Conservation (phyloP, 1,140 invertebrate genomes). For the Acromyrmex charruanus region DNA sequence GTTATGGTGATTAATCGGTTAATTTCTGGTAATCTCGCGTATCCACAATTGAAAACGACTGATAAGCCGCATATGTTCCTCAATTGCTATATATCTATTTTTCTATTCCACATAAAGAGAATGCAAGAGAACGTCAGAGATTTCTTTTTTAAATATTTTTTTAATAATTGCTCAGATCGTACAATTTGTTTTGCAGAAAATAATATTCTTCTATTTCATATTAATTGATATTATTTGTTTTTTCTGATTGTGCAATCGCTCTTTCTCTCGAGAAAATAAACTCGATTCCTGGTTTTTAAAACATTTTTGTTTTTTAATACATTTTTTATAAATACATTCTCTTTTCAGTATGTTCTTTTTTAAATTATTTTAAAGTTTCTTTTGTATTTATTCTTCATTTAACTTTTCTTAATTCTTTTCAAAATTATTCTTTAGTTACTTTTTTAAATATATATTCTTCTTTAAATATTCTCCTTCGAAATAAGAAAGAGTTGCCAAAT, state of each 20-base stretch:
- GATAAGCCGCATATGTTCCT: not conserved
- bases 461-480: conserved; percentile 3
- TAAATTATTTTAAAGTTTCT: too few species aligned
- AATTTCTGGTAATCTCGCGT: conserved; percentile 64
- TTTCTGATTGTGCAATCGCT: not conserved
- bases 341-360: not conserved
- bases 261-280: not conserved
- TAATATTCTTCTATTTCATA: conserved; percentile 12
- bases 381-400: too few species aligned
- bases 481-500: not conserved
- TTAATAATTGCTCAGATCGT: not conserved
- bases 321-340: not conserved
- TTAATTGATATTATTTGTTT: not conserved
- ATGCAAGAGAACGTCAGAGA: too few species aligned
- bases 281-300: not conserved
- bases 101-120: not conserved
- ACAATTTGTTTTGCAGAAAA: not conserved
- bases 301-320: not conserved
- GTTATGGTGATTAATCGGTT: conserved; percentile 70
- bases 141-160: not conserved
- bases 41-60: conserved; percentile 56
- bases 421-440: too few species aligned
- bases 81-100: not conserved
- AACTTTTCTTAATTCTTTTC: too few species aligned
- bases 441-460: too few species aligned